Conservation (phyloP, 2,888 invertebrate species). For the Hartigia nigra region DNA sequence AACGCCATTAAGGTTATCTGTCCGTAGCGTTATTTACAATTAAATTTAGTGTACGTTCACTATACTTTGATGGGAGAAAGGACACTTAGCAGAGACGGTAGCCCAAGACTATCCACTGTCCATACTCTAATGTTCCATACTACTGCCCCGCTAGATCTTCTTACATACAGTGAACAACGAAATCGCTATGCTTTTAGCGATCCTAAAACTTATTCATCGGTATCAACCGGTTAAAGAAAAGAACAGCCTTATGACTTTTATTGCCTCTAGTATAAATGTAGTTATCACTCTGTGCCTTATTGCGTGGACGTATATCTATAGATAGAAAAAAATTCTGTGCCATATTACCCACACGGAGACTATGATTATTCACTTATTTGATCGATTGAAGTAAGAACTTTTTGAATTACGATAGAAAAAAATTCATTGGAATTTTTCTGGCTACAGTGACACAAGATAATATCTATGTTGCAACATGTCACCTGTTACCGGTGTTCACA, state of each 20-base stretch:
- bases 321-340: not conserved
- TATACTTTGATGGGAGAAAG: slow-evolving; percentile 17
- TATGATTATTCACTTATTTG: not conserved
- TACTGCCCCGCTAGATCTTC: not conserved
- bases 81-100: slow-evolving; percentile 16
- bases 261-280: not conserved
- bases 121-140: not conserved
- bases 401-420: not conserved
- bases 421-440: not conserved
- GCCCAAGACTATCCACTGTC: slow-evolving; percentile 2
- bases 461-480: not conserved
- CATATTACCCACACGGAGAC: not conserved
- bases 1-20: slow-evolving; percentile 55
- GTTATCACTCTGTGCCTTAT: not conserved
- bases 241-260: not conserved
- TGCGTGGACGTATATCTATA: not conserved
- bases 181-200: slow-evolving; percentile 8
- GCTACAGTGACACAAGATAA: not conserved
- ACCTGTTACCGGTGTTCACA: not conserved
- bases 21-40: slow-evolving; percentile 49
- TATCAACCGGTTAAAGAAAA: not conserved
- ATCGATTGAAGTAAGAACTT: not conserved
- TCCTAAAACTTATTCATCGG: slow-evolving; percentile 1
- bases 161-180: not conserved
- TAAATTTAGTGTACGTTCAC: slow-evolving; percentile 49